A percentile compares a stretch with the other conserved stretches of the same genome.
These are phyloP conservation scores for Pterocles gutturalis DNA, from an alignment of 2,113 vertebrate species.

Conservation along the genomic window DNA sequence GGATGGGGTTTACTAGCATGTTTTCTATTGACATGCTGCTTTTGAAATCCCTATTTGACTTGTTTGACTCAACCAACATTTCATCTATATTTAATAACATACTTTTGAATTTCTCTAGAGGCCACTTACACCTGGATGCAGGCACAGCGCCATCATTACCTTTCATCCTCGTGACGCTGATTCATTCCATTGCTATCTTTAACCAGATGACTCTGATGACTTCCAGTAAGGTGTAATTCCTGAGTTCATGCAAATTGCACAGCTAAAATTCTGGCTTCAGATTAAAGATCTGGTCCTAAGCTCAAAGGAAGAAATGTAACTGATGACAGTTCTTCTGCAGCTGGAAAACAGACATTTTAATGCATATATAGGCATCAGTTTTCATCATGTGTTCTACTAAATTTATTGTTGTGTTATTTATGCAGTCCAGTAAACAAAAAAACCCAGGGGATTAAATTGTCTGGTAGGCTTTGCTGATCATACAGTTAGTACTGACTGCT, in stretches of 20 bases:
- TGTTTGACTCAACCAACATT: background rate
- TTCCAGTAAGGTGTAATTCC: background rate
- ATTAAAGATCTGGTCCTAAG: background rate
- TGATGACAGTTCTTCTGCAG: background rate
- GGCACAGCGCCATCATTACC: fast-evolving
- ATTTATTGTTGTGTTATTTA: background rate
- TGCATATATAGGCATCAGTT: background rate
- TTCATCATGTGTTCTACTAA: background rate
- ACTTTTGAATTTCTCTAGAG: background rate
- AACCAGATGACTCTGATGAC: background rate
- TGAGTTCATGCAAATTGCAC: background rate
- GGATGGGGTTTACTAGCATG: background rate
- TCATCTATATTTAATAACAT: background rate
- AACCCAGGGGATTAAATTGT: background rate
- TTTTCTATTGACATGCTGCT: background rate
- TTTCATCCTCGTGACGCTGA: background rate
- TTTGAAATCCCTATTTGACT: background rate
- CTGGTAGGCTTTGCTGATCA: background rate
- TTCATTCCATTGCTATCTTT: background rate
- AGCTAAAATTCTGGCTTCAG: background rate
- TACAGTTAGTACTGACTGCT: background rate
- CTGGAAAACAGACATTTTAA: background rate
- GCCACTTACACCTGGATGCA: background rate
- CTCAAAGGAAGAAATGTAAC: background rate
- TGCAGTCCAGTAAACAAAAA: background rate